Conservation (phyloP, 92 coral and sea anemone genomes). For the Plumapathes pennacea region DNA sequence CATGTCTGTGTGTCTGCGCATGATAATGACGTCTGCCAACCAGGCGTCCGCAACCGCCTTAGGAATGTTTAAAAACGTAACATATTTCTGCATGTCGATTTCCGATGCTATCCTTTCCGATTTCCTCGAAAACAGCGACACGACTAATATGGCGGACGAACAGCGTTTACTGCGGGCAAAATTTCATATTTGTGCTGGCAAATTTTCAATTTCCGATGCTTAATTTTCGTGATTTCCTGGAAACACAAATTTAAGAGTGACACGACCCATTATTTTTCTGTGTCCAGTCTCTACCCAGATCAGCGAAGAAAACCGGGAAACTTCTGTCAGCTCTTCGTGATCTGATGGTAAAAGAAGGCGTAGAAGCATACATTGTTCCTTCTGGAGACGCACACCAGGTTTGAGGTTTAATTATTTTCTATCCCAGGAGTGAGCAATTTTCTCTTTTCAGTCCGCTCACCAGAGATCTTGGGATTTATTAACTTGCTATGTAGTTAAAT, state of each 20-base stretch:
- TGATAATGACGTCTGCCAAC: no score
- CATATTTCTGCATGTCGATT: no score
- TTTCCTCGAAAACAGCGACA: no score
- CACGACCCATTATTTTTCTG: background rate
- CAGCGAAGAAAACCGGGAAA: conserved; percentile 65
- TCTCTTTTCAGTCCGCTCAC: background rate
- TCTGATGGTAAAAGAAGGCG: conserved; percentile 41
- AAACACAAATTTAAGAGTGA: background rate
- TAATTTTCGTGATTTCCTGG: background rate
- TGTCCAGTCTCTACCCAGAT: conserved; percentile 65
- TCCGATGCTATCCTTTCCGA: no score
- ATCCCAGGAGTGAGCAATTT: background rate
- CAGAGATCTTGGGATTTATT: background rate
- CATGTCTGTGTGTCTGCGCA: no score
- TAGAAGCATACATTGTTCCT: conserved; percentile 80
- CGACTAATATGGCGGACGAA: no score
- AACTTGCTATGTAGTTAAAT: background rate
- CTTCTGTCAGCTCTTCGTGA: conserved; percentile 65
- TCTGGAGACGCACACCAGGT: conserved; percentile 95
- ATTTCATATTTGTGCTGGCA: background rate
- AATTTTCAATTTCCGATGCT: background rate
- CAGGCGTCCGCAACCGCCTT: no score
- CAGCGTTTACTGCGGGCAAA: background rate
- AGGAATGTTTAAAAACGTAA: no score
- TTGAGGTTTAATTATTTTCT: background rate